phyloP scores from a whole-genome alignment of 1,140 invertebrate genomes.

The Polypedilum vanderplanki region DNA sequence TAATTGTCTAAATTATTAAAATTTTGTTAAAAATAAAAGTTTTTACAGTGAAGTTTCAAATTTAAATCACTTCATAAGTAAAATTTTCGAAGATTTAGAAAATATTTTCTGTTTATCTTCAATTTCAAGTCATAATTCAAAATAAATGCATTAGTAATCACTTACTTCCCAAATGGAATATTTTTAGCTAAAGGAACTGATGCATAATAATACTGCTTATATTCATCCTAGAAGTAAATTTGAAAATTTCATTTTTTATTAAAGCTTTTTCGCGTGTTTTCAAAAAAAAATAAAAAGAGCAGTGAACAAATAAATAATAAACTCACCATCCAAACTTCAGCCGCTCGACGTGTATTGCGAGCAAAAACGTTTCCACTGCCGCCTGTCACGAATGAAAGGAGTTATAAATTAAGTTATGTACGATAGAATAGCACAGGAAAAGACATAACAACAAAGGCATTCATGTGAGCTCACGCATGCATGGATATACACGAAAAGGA shows the following conservation, averaged over 20 bases:
- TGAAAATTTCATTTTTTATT: too few relatives aligned
- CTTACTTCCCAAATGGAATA: conserved; percentile 84
- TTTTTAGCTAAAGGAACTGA: conserved; percentile 79
- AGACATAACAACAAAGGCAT: background rate
- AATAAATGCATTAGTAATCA: conserved; percentile 37
- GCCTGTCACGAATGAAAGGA: background rate
- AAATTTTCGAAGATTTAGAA: too few relatives aligned
- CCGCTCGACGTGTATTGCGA: conserved; percentile 75
- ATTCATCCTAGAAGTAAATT: conserved; percentile 55
- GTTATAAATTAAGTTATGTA: conserved; percentile 14
- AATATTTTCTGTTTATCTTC: too few relatives aligned
- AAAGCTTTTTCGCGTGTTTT: too few relatives aligned
- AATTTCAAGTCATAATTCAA: too few relatives aligned
- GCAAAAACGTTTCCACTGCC: conserved; percentile 86
- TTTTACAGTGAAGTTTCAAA: too few relatives aligned
- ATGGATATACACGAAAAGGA: background rate
- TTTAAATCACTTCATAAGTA: too few relatives aligned
- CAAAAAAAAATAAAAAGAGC: too few relatives aligned
- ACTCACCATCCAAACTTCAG: conserved; percentile 84
- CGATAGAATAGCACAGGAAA: background rate
- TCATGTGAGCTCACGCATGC: background rate
- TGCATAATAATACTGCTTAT: conserved; percentile 86
- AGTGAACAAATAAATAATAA: too few relatives aligned
- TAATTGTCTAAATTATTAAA: too few relatives aligned
- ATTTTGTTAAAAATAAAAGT: too few relatives aligned